These are phyloP conservation scores for Proctacanthus coquilletti DNA, from an alignment of 1,140 invertebrate genomes.

Conservation along the genomic window DNA sequence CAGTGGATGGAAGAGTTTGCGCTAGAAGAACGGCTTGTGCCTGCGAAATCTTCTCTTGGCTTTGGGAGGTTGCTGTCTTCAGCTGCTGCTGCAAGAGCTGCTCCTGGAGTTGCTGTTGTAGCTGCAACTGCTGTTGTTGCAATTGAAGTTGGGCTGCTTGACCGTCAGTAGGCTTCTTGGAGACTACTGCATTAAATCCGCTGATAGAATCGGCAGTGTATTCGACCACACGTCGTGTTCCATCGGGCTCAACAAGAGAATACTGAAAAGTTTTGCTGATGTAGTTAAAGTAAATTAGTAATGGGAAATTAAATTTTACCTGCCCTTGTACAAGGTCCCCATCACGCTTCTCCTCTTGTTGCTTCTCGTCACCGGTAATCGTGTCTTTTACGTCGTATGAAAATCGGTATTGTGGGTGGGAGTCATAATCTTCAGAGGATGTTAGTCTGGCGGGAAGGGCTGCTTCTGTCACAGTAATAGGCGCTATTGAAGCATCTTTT, in stretches of 20 bases:
- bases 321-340: slow-evolving; percentile 37
- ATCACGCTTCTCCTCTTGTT: slow-evolving; percentile 35
- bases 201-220: slow-evolving; percentile 37
- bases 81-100: slow-evolving; percentile 17
- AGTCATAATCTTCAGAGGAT: slow-evolving; percentile 36
- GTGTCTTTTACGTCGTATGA: slow-evolving; percentile 34
- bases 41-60: slow-evolving; percentile 12
- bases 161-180: slow-evolving; percentile 32
- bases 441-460: too few relatives aligned
- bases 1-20: slow-evolving; percentile 11
- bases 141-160: slow-evolving; percentile 6
- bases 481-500: too few relatives aligned
- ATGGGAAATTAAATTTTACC: slow-evolving; percentile 4
- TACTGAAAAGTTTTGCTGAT: slow-evolving; percentile 24
- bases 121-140: slow-evolving; percentile 8
- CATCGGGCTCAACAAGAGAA: slow-evolving; percentile 40
- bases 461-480: too few relatives aligned
- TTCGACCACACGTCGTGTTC: slow-evolving; percentile 36
- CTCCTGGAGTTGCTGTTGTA: slow-evolving; percentile 13
- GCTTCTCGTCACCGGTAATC: slow-evolving; percentile 37
- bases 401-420: slow-evolving; percentile 34
- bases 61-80: slow-evolving; percentile 6
- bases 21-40: slow-evolving; percentile 17
- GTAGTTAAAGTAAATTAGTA: not conserved
- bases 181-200: slow-evolving; percentile 40